Evolutionary conservation across 2,113 vertebrate genomes (phyloP), one percentile per base, ranked within the genome.

Genomic region (Sapajus apella): DNA sequence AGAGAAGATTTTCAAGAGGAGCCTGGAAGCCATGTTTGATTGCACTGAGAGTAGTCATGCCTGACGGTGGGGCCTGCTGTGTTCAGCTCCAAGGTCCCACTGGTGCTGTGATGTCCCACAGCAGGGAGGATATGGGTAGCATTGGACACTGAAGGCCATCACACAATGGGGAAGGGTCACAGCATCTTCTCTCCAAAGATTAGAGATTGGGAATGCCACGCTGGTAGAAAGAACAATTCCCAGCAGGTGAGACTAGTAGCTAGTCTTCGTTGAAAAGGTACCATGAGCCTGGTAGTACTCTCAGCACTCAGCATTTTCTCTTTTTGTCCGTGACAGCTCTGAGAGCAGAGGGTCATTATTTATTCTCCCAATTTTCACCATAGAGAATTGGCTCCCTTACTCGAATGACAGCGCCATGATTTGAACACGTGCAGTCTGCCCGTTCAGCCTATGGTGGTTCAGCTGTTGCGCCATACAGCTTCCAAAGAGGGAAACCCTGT

Each of bases 391-490:
- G 27, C 18, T 72, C 32, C 72, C 43, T 43, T 11, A 37, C 50
- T 25, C 43, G 18, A 27, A 32, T 13, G 80, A 52, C 70, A 81
- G 75, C 23, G 5, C 18, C 5, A 1, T 13, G 21, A 73, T 45
- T 66, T 68, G 50, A 86, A 47, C 7, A 21, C 0, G 0, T 47
- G 66, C 83, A 47, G 7, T 14, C 20, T 72, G 35, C 50, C 16
- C 4, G 47, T 47, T 20, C 6, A 2, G 10, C 50, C 35, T 55
- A 4, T 0, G 0, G 32, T 35, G 23, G 32, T 64, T 56, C 10
- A 40, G 61, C 4, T 70, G 6, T 23, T 17, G 6, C 0, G 0
- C 40, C 32, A 0, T 2, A 4, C 0, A 8, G 75, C 68, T 79
- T 81, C 85, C 58, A 2, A 4, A 75, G 43, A 47, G 23, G 27